These are phyloP conservation scores for Taenioides sp. DNA, from an alignment of 2,797 vertebrate species.

Conservation along the genomic window DNA sequence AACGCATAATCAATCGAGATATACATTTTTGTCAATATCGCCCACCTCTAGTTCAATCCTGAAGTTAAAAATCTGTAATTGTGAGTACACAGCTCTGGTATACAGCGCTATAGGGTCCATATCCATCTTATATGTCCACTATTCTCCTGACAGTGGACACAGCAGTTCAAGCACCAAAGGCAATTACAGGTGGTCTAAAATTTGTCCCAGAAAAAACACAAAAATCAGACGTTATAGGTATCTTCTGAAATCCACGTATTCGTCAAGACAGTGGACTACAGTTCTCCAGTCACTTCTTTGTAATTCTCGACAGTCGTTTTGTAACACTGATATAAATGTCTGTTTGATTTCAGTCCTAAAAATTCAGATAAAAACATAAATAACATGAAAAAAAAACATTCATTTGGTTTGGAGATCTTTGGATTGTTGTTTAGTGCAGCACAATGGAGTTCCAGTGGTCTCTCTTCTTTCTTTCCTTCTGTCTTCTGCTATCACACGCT, in stretches of 20 bases:
- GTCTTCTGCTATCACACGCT: constrained; percentile 45
- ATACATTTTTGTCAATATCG: no score
- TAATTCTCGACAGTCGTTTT: constrained; percentile 21
- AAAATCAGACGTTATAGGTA: constrained; percentile 30
- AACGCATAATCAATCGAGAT: no score
- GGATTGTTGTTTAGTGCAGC: constrained; percentile 75
- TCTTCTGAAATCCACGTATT: constrained; percentile 30
- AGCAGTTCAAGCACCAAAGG: constrained; percentile 70
- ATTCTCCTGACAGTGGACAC: constrained; percentile 28
- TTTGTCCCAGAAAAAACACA: constrained; percentile 7
- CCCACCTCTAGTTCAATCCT: constrained; percentile 12
- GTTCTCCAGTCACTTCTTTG: background rate
- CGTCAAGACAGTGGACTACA: background rate
- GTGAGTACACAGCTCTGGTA: constrained; percentile 19
- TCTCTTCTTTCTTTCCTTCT: constrained; percentile 46
- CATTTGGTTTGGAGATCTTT: constrained; percentile 79
- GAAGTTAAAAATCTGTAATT: constrained; percentile 2
- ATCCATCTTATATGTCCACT: constrained; percentile 23
- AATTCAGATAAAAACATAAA: constrained; percentile 57
- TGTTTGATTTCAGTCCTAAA: constrained; percentile 37
- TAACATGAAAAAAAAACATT: constrained; percentile 71
- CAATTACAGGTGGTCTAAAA: constrained; percentile 32
- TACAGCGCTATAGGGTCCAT: constrained; percentile 43
- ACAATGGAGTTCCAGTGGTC: constrained; percentile 82
- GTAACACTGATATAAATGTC: constrained; percentile 25